Conservation (phyloP, 2,888 invertebrate species). For the Lithophane semibrunnea region DNA sequence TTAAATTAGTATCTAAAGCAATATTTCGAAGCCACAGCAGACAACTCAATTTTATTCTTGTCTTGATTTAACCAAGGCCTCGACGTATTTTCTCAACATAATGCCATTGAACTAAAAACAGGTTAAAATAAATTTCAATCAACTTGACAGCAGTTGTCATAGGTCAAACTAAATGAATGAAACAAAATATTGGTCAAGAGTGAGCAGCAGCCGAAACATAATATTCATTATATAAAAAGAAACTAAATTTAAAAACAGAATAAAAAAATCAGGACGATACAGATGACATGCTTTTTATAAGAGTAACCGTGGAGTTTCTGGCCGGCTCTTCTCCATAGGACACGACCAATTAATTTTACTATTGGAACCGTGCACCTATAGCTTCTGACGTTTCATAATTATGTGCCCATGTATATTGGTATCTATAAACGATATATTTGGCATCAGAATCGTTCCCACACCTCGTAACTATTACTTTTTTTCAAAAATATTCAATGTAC, state of each 20-base stretch:
- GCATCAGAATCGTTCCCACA: no score
- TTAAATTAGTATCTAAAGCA: not conserved
- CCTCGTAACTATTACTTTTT: not conserved
- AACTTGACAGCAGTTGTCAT: constrained; percentile 24
- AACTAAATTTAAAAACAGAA: not conserved
- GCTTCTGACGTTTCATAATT: no score
- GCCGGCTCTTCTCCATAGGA: no score
- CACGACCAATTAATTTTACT: no score
- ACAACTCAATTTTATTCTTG: constrained; percentile 9
- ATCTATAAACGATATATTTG: no score
- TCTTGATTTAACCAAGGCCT: not conserved
- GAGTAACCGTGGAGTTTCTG: no score
- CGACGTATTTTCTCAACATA: not conserved
- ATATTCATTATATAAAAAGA: not conserved
- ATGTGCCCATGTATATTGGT: no score
- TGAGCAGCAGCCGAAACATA: not conserved
- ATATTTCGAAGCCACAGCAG: constrained; percentile 2
- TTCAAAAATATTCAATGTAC: not conserved
- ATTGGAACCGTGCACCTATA: no score
- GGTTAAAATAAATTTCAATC: constrained; percentile 32
- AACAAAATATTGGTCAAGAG: constrained; percentile 8
- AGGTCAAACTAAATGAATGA: constrained; percentile 26
- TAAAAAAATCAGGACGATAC: not conserved
- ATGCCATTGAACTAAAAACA: constrained; percentile 16
- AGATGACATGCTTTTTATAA: no score